phyloP scores from a whole-genome alignment of 2,113 vertebrate genomes.

The Anser brachyrhynchus region DNA sequence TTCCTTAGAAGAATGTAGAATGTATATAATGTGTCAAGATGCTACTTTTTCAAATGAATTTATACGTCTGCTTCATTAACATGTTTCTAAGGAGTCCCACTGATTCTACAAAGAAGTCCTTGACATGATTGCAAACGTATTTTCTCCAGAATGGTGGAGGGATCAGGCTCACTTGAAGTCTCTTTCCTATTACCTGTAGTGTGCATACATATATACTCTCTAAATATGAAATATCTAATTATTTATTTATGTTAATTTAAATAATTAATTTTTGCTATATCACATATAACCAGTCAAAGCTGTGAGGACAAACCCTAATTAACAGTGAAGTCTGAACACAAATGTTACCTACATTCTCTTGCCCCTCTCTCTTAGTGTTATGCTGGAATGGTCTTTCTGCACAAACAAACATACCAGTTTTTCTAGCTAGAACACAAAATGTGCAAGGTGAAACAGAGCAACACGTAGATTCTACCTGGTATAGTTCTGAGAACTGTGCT shows the following conservation, averaged over 20 bases:
- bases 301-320: not conserved
- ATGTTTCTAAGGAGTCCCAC: not conserved
- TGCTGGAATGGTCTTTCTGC: not conserved
- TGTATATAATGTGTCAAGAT: not conserved
- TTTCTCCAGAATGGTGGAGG: not conserved
- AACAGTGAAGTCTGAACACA: not conserved
- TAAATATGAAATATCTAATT: too few species aligned
- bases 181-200: not conserved
- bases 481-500: not conserved
- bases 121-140: not conserved
- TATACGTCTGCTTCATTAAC: not conserved
- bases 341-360: not conserved
- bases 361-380: not conserved
- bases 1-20: not conserved
- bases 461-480: not conserved
- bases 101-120: not conserved
- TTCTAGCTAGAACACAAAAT: not conserved
- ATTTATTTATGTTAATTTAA: too few species aligned
- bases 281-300: not conserved
- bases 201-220: accelerated
- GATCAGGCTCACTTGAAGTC: not conserved
- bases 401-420: not conserved
- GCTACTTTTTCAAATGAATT: not conserved
- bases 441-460: not conserved
- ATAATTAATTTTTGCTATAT: not conserved